phyloP scores from a whole-genome alignment of 2,113 vertebrate genomes.

The Halichoerus grypus region DNA sequence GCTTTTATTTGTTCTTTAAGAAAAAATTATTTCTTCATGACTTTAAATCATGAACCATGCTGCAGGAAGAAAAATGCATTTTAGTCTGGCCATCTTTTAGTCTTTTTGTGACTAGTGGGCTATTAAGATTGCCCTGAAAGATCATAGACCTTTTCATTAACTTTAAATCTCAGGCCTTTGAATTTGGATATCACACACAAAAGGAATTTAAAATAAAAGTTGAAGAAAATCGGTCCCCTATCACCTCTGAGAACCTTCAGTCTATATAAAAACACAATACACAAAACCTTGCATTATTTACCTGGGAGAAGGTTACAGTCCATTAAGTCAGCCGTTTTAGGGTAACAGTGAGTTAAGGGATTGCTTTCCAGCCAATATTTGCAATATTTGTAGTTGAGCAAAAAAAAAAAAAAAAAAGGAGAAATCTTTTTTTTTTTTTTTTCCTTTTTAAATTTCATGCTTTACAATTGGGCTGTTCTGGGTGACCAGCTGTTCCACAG shows the following conservation, averaged over 20 bases:
- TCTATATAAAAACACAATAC: background rate
- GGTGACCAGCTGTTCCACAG: background rate
- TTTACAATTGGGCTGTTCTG: background rate
- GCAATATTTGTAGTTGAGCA: conserved; percentile 51
- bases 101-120: background rate
- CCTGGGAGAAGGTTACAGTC: background rate
- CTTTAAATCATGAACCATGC: background rate
- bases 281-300: conserved; percentile 33
- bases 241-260: background rate
- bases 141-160: conserved; percentile 61
- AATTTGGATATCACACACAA: conserved; percentile 54
- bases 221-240: background rate
- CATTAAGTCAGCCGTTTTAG: conserved; percentile 38
- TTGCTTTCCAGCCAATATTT: conserved; percentile 29
- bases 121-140: conserved; percentile 58
- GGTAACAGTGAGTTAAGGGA: conserved; percentile 27
- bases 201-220: conserved; percentile 6
- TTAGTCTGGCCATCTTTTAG: background rate
- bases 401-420: background rate
- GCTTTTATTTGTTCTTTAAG: conserved; percentile 63
- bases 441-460: background rate
- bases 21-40: conserved; percentile 27
- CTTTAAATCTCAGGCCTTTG: conserved; percentile 33
- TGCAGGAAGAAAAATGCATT: conserved; percentile 51
- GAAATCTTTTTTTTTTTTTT: background rate